These are phyloP conservation scores for Gonocerus acuteangulatus DNA, from an alignment of 2,888 invertebrate species.

Conservation along the genomic window DNA sequence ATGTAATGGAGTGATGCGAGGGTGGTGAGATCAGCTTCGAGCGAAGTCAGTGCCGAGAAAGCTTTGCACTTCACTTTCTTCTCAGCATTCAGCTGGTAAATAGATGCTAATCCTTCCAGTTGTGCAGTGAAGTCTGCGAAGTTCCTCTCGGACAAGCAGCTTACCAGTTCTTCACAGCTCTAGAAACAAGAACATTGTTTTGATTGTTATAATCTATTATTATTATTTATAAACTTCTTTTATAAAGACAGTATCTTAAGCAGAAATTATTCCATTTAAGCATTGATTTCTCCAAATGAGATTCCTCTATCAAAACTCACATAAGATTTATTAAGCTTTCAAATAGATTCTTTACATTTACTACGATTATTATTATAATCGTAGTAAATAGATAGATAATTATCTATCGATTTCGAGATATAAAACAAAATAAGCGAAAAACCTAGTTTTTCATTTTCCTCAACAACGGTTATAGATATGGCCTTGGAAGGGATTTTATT, in stretches of 20 bases:
- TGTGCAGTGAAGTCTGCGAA: conserved; percentile 88
- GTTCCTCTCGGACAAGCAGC: conserved; percentile 74
- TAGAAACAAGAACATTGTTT: conserved; percentile 47
- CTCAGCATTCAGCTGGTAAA: conserved; percentile 89
- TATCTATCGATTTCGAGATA: too few relatives aligned
- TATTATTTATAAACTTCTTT: not conserved
- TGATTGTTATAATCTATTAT: not conserved
- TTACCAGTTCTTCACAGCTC: conserved; percentile 81
- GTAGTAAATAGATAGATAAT: too few relatives aligned
- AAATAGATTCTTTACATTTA: too few relatives aligned
- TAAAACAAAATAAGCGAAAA: too few relatives aligned
- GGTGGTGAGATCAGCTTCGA: conserved; percentile 80
- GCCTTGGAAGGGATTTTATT: too few relatives aligned
- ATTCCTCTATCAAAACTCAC: too few relatives aligned
- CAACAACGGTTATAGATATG: too few relatives aligned
- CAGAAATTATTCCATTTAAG: too few relatives aligned
- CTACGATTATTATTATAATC: too few relatives aligned
- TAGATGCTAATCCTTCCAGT: conserved; percentile 79
- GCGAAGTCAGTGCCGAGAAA: conserved; percentile 80
- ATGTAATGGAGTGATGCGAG: conserved; percentile 71
- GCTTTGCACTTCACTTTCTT: conserved; percentile 90
- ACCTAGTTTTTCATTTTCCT: too few relatives aligned
- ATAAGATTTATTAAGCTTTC: too few relatives aligned
- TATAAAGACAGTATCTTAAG: not conserved
- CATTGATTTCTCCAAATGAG: too few relatives aligned